phyloP scores from a whole-genome alignment of 2,113 vertebrate genomes.

The Hypanus sabinus region DNA sequence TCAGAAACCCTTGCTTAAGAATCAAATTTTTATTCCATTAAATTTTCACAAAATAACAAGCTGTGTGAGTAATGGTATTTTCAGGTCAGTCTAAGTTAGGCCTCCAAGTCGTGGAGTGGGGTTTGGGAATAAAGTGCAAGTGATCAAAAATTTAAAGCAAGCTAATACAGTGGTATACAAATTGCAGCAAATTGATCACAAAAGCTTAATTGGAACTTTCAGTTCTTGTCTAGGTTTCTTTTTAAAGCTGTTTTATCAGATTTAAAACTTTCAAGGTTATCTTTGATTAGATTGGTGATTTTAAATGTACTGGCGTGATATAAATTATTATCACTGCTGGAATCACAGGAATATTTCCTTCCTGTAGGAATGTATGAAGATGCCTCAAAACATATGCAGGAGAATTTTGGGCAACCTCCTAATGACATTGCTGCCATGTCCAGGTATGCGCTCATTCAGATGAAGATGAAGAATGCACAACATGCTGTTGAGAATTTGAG shows the following conservation, averaged over 20 bases:
- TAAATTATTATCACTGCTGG: neutral
- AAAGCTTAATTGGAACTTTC: neutral
- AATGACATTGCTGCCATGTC: conserved; percentile 59
- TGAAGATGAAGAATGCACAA: conserved; percentile 59
- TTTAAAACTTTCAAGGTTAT: neutral
- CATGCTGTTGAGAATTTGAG: conserved; percentile 61
- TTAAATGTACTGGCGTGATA: neutral
- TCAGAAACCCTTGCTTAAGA: neutral
- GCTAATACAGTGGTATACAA: too few relatives aligned
- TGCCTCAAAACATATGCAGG: conserved; percentile 60
- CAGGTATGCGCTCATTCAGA: conserved; percentile 67
- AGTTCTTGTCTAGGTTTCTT: neutral
- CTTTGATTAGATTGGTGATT: neutral
- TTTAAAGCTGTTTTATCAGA: neutral
- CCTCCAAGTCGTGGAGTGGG: too few relatives aligned
- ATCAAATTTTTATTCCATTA: neutral
- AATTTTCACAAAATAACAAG: too few relatives aligned
- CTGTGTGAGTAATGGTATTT: too few relatives aligned
- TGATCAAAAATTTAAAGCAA: too few relatives aligned
- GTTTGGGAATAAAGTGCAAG: too few relatives aligned
- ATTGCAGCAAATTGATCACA: neutral
- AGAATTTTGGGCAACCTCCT: conserved; percentile 57
- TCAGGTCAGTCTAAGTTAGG: too few relatives aligned
- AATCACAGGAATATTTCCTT: conserved; percentile 19
- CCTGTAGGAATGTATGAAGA: conserved; percentile 51